Conservation (phyloP, 2,888 invertebrate genomes). For the Chymomyza procnemis region DNA sequence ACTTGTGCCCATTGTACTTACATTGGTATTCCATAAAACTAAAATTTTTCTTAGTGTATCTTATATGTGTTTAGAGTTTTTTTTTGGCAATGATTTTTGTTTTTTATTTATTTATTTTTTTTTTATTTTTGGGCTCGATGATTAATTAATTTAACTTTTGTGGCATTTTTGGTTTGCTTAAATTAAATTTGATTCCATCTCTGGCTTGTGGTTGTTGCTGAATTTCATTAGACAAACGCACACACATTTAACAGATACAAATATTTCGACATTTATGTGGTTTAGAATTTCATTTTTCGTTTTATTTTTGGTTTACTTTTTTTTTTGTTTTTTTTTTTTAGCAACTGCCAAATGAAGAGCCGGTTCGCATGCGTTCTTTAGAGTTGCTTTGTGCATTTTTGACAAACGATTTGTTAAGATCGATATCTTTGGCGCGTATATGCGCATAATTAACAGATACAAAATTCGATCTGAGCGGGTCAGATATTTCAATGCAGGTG, state of each 20-base stretch:
- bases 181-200: constrained; percentile 66
- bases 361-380: constrained; percentile 3
- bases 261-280: constrained; percentile 70
- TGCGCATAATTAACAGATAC: constrained; percentile 60
- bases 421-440: constrained; percentile 66
- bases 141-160: constrained; percentile 65
- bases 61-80: constrained; percentile 14
- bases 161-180: constrained; percentile 54
- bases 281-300: constrained; percentile 71
- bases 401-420: constrained; percentile 72
- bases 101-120: constrained; percentile 19
- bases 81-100: constrained; percentile 67
- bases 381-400: constrained; percentile 46
- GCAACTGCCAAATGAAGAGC: constrained; percentile 1
- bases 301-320: constrained; percentile 29
- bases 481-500: not conserved
- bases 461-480: not conserved
- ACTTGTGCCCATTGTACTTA: no score
- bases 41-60: not conserved
- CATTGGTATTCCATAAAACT: no score
- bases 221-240: constrained; percentile 61
- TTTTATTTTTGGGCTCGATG: constrained; percentile 43
- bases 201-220: constrained; percentile 43
- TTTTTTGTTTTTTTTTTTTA: constrained; percentile 20
- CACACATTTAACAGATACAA: constrained; percentile 32